phyloP scores from a whole-genome alignment of 1,140 invertebrate genomes.

The Cephus cinctus region DNA sequence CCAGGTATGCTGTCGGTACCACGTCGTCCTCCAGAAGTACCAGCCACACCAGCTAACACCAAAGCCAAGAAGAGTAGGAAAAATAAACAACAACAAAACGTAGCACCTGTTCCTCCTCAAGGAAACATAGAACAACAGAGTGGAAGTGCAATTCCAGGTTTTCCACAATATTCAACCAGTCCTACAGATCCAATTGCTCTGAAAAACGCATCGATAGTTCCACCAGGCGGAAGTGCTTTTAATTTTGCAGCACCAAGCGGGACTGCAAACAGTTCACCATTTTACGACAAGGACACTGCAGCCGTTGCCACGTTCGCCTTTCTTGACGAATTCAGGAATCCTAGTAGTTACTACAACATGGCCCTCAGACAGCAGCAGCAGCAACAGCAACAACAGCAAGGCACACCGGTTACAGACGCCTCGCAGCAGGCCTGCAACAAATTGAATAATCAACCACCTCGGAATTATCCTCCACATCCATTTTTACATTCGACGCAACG shows the following conservation, averaged over 20 bases:
- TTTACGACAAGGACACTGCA: constrained; percentile 48
- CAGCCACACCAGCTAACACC: constrained; percentile 13
- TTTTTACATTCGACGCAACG: constrained; percentile 49
- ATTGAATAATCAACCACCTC: constrained; percentile 38
- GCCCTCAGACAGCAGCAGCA: constrained; percentile 41
- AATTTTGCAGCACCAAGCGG: constrained; percentile 43
- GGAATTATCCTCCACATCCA: constrained; percentile 45
- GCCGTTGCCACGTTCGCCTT: constrained; percentile 47
- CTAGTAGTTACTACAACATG: constrained; percentile 49
- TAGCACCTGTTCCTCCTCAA: too few relatives aligned
- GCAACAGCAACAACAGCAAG: constrained; percentile 42
- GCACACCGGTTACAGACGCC: constrained; percentile 27
- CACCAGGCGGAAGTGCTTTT: constrained; percentile 45
- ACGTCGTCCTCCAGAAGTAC: constrained; percentile 23
- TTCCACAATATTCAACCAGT: constrained; percentile 20
- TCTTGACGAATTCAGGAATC: constrained; percentile 50
- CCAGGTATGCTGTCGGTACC: constrained; percentile 33
- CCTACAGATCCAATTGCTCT: constrained; percentile 32
- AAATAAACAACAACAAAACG: constrained; percentile 35
- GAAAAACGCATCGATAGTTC: constrained; percentile 38
- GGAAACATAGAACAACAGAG: background rate
- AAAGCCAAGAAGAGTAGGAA: constrained; percentile 45
- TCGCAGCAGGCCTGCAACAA: constrained; percentile 45
- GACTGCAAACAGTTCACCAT: constrained; percentile 36
- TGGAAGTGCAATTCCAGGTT: constrained; percentile 23